Evolutionary conservation across 2,888 invertebrate species (phyloP).

Genomic region (Nezara viridula): DNA sequence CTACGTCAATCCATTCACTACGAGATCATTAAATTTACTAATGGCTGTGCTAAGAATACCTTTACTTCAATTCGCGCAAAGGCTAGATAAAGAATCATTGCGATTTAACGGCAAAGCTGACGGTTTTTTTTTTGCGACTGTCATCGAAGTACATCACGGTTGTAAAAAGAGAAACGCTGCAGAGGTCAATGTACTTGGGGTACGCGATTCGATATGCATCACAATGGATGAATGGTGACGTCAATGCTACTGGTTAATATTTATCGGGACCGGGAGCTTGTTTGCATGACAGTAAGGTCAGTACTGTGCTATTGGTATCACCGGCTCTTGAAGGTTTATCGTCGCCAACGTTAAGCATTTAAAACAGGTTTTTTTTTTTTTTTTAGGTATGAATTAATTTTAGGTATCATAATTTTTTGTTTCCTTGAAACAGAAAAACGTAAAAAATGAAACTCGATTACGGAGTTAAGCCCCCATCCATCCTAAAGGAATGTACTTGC

Average conservation of each 20-base stretch:
- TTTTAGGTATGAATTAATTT: too few species aligned
- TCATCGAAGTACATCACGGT: not conserved
- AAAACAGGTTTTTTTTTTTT: not conserved
- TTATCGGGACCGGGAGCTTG: not conserved
- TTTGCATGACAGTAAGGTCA: conserved; percentile 4
- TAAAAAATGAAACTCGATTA: too few species aligned
- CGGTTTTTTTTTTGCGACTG: not conserved
- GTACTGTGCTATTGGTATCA: not conserved
- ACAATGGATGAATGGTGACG: not conserved
- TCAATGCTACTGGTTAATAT: conserved; percentile 18
- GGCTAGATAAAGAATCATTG: not conserved
- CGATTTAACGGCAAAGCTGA: not conserved
- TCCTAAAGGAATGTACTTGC: too few species aligned
- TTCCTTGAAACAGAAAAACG: too few species aligned
- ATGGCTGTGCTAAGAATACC: not conserved
- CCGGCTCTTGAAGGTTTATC: not conserved
- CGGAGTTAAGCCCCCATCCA: too few species aligned
- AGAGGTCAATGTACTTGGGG: not conserved
- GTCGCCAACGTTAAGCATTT: not conserved
- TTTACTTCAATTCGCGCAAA: not conserved
- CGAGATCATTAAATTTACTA: not conserved
- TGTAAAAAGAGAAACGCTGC: not conserved
- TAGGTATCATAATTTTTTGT: too few species aligned
- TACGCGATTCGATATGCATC: not conserved
- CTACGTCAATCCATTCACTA: not conserved